phyloP scores from a whole-genome alignment of 2,113 vertebrate genomes.

The Pelobates fuscus region DNA sequence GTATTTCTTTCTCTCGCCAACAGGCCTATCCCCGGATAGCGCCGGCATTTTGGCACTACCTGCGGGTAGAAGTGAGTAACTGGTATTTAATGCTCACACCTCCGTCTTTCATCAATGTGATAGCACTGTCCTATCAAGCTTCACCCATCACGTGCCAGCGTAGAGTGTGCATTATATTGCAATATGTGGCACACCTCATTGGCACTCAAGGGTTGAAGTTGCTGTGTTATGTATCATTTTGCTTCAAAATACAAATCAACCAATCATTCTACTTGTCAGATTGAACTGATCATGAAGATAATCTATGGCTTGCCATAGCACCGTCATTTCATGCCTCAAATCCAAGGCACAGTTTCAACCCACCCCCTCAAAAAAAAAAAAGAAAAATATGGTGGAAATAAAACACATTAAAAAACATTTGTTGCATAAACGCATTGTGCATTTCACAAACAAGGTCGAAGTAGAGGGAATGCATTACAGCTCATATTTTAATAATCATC shows the following conservation, averaged over 20 bases:
- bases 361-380: too few relatives aligned
- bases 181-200: not conserved
- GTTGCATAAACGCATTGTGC: conserved; percentile 38
- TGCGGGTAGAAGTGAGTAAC: conserved; percentile 76
- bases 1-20: conserved; percentile 67
- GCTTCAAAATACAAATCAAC: conserved; percentile 13
- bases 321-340: conserved; percentile 40
- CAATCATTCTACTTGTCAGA: conserved; percentile 2
- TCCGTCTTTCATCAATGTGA: conserved; percentile 52
- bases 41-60: conserved; percentile 77
- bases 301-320: not conserved
- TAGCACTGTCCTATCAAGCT: not conserved
- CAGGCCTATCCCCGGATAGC: conserved; percentile 75
- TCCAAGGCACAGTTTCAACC: conserved; percentile 29
- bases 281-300: conserved; percentile 25
- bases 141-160: not conserved
- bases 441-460: conserved; percentile 20
- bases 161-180: not conserved
- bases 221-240: conserved; percentile 25
- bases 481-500: conserved; percentile 26
- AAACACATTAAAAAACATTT: conserved; percentile 1
- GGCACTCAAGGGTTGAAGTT: not conserved
- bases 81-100: conserved; percentile 62
- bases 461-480: conserved; percentile 5
- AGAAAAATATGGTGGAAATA: conserved; percentile 7